Conservation (phyloP, 2,888 invertebrate species). For the Caenorhabditis doughertyi region DNA sequence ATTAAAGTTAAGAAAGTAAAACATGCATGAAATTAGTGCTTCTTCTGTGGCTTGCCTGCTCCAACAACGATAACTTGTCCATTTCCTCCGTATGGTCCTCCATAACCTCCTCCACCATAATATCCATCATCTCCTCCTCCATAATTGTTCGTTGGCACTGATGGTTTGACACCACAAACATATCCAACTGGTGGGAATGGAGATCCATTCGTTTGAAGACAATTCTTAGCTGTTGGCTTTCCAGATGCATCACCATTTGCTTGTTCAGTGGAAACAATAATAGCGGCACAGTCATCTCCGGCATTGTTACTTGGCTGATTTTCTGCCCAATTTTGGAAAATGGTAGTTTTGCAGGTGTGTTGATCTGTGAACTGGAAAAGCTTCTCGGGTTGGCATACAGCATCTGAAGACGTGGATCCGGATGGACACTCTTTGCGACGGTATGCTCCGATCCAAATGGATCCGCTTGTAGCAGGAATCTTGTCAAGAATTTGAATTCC, state of each 20-base stretch:
- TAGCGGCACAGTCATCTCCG: slow-evolving; percentile 37
- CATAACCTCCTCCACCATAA: slow-evolving; percentile 2
- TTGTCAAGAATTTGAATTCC: slow-evolving; percentile 9
- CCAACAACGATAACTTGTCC: slow-evolving; percentile 39
- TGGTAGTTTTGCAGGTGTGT: slow-evolving; percentile 39
- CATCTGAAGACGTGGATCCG: slow-evolving; percentile 4
- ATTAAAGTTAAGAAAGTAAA: background rate
- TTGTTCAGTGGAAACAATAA: slow-evolving; percentile 32
- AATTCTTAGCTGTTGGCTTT: slow-evolving; percentile 32
- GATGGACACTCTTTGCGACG: slow-evolving; percentile 53
- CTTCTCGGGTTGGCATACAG: slow-evolving; percentile 17
- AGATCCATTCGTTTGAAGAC: slow-evolving; percentile 5
- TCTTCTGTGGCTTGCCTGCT: slow-evolving; percentile 35
- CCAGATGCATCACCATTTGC: slow-evolving; percentile 24
- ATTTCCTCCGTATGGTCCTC: slow-evolving; percentile 1
- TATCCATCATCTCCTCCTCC: slow-evolving; percentile 17
- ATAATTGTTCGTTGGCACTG: background rate
- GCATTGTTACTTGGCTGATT: slow-evolving; percentile 23
- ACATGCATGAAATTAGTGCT: slow-evolving; percentile 20
- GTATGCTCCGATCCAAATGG: slow-evolving; percentile 58
- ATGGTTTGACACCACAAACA: slow-evolving; percentile 46
- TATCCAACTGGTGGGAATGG: slow-evolving; percentile 19
- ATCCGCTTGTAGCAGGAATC: slow-evolving; percentile 1
- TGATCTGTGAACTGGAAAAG: slow-evolving; percentile 54
- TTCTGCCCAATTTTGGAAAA: slow-evolving; percentile 38